phyloP scores from a whole-genome alignment of 2,113 vertebrate species.

The Toxostoma redivivum region DNA sequence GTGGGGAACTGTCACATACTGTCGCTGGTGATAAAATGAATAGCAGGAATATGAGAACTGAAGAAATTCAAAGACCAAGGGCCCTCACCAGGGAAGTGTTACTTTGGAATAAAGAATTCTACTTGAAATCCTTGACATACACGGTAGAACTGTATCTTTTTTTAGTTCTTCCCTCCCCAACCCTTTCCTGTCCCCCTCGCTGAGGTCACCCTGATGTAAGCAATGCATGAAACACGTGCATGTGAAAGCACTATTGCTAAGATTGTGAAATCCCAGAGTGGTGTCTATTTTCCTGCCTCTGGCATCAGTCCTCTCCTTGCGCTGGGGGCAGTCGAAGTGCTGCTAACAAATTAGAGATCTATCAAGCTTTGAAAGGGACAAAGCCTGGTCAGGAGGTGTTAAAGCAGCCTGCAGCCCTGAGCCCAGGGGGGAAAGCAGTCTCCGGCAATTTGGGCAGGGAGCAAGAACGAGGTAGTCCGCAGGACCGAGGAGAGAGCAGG shows the following conservation, averaged over 20 bases:
- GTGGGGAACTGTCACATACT: neutral
- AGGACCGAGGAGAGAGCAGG: neutral
- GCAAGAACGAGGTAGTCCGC: neutral
- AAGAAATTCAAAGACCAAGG: neutral
- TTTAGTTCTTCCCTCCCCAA: neutral
- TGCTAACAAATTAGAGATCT: neutral
- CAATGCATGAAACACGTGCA: rapidly evolving
- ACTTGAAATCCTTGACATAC: neutral
- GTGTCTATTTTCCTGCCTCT: neutral
- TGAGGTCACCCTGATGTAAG: neutral
- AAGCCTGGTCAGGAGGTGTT: neutral
- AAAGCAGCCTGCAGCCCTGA: neutral
- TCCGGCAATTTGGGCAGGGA: neutral
- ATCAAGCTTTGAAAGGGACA: neutral
- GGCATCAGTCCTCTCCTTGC: neutral
- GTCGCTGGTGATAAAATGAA: neutral
- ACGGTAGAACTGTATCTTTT: neutral
- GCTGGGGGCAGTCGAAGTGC: neutral
- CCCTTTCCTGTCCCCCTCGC: neutral
- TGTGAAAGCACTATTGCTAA: neutral
- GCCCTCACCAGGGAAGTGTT: neutral
- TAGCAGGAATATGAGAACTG: neutral
- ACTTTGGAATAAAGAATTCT: neutral
- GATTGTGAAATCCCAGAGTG: neutral
- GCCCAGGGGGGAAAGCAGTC: rapidly evolving